Evolutionary conservation across 2,888 invertebrate species (phyloP), one percentile per base, ranked within the genome.

Genomic region (Troides aeacus): DNA sequence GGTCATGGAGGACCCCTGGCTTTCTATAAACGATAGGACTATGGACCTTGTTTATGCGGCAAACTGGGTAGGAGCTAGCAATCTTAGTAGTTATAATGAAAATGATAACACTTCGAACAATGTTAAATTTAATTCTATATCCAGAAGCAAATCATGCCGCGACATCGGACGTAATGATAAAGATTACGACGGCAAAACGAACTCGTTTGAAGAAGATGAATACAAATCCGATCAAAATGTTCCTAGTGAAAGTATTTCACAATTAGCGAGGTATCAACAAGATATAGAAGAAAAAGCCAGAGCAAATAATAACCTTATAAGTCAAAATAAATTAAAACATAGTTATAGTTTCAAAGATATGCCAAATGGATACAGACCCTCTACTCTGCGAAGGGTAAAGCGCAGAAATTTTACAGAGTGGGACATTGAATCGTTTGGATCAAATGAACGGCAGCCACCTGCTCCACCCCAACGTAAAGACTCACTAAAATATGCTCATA

Each of bases 31-130:
- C 76, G 95, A 95, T 76, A 93, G 94, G 78, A 94, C 95, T 73
- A 95, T 96, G 96, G 95, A 95, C 78, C 93, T 96, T 64, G 94
- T 96, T 62, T 97, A 97, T 85, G 97, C 97, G 78, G 97, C 97
- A 50, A 97, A 96, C 83, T 97, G 97, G 97, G 93, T 95, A 73
- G 96, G 96, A 79, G 94, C 96, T n/a, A 89, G 92, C 72, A 94
- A 93, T 81, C 86, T 94, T 64, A 91, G 91, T 68, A 87, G 84
- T 59, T 90, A 86, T 73, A 87, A 84, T 75, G 88, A 83, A 81
- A 89, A 82, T 78, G 90, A 81, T 66, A 81, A 81, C 70, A 80
- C 83, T 61, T 80, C 84, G 42, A 85, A 83, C 62, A 86, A 84
- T 72, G 78, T 77, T 30, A 90, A 89, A 82, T 88, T 88, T 62